A percentile compares a stretch with the other conserved stretches of the same genome.
Conservation (phyloP, 1,140 invertebrate species). For the Bombus balteatus region DNA sequence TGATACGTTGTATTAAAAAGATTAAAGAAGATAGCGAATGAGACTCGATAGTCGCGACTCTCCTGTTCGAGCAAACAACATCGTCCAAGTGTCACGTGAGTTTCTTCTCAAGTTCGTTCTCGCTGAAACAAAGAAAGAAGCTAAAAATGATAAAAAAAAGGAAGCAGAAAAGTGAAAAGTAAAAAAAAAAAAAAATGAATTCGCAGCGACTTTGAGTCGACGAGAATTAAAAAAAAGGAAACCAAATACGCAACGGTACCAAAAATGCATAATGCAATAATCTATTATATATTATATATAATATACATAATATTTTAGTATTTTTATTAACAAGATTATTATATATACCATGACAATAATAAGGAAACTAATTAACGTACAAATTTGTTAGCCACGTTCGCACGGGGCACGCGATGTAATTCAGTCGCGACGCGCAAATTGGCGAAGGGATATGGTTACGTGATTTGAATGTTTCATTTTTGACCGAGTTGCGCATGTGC, state of each 20-base stretch:
- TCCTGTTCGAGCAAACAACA: background rate
- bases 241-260: slow-evolving; percentile 81
- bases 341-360: slow-evolving; percentile 82
- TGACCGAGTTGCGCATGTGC: background rate
- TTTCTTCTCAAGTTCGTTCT: slow-evolving; percentile 28
- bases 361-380: slow-evolving; percentile 83
- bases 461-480: slow-evolving; percentile 2
- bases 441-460: slow-evolving; percentile 40
- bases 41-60: slow-evolving; percentile 1
- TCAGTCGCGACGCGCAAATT: slow-evolving; percentile 48
- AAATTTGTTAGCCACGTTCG: slow-evolving; percentile 82
- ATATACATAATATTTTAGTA: slow-evolving; percentile 83
- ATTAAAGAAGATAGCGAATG: background rate
- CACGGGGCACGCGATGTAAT: slow-evolving; percentile 66
- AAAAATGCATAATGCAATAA: slow-evolving; percentile 84
- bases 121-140: background rate
- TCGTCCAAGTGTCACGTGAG: slow-evolving; percentile 19
- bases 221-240: slow-evolving; percentile 65
- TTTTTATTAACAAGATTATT: slow-evolving; percentile 82
- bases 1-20: background rate
- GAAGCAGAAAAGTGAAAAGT: background rate
- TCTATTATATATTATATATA: slow-evolving; percentile 82
- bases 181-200: slow-evolving; percentile 5
- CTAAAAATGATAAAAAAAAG: background rate
- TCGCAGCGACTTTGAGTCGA: slow-evolving; percentile 46